Conservation (phyloP, 2,797 vertebrate genomes). For the Silurus lanzhouensis region DNA sequence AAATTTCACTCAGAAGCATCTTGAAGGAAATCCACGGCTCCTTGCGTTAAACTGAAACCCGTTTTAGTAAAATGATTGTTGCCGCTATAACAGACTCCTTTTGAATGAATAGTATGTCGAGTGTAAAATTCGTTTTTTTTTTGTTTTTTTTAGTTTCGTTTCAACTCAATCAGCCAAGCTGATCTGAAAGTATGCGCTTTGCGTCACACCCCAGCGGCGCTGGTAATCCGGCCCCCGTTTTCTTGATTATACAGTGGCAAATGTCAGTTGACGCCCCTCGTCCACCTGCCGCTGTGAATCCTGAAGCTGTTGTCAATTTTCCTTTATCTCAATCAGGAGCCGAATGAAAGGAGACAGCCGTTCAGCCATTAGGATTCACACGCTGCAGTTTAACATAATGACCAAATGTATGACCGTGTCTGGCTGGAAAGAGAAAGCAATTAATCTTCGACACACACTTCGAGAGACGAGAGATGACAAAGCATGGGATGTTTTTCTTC, state of each 20-base stretch:
- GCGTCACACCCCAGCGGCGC: neutral
- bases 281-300: slow-evolving; percentile 41
- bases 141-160: neutral
- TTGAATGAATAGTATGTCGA: neutral
- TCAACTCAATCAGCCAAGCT: neutral
- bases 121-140: neutral
- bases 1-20: neutral
- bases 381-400: slow-evolving; percentile 66
- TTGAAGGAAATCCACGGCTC: neutral
- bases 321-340: slow-evolving; percentile 54
- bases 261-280: slow-evolving; percentile 21
- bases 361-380: slow-evolving; percentile 61
- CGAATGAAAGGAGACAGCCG: slow-evolving; percentile 56
- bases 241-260: slow-evolving; percentile 44
- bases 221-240: slow-evolving; percentile 42
- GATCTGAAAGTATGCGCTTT: slow-evolving; percentile 5
- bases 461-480: slow-evolving; percentile 62
- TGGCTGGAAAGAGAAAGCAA: slow-evolving; percentile 66
- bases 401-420: slow-evolving; percentile 69
- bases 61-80: neutral
- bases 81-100: neutral
- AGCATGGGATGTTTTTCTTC: slow-evolving; percentile 53
- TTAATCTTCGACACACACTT: slow-evolving; percentile 63
- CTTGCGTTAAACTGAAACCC: neutral
- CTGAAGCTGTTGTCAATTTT: slow-evolving; percentile 48